Evolutionary conservation across 2,113 vertebrate genomes (phyloP).

Genomic region (Ammospiza caudacuta): DNA sequence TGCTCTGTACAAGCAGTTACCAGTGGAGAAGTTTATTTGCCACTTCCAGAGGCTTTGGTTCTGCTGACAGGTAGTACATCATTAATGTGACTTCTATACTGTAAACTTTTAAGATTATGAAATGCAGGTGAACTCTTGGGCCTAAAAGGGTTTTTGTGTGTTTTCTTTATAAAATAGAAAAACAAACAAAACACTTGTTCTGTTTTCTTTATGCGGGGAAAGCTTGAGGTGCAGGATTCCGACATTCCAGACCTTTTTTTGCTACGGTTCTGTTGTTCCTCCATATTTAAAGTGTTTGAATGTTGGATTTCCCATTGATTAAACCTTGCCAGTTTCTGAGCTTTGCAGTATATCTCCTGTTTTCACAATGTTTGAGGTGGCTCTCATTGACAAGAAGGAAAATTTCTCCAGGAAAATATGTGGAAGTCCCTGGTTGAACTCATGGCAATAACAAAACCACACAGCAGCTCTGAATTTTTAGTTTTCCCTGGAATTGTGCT

Average conservation of each 20-base stretch:
- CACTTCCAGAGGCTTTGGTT: not conserved
- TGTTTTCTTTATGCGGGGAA: constrained; percentile 57
- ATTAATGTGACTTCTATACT: constrained; percentile 69
- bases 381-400: not conserved
- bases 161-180: constrained; percentile 67
- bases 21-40: not conserved
- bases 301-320: constrained; percentile 41
- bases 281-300: constrained; percentile 45
- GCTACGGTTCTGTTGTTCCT: not conserved
- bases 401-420: not conserved
- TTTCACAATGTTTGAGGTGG: not conserved
- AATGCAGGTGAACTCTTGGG: constrained; percentile 71
- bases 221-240: constrained; percentile 40
- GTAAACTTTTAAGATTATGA: constrained; percentile 59
- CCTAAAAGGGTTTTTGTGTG: constrained; percentile 64
- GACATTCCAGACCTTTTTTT: constrained; percentile 54
- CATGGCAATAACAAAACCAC: rapidly evolving
- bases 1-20: constrained; percentile 15
- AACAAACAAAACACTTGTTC: constrained; percentile 54
- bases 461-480: not conserved
- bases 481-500: not conserved
- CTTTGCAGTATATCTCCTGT: not conserved
- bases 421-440: not conserved
- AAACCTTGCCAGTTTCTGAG: constrained; percentile 38
- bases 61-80: constrained; percentile 65